Evolutionary conservation across 2,888 invertebrate genomes (phyloP).

Genomic region (Amblyjoppa proteus): DNA sequence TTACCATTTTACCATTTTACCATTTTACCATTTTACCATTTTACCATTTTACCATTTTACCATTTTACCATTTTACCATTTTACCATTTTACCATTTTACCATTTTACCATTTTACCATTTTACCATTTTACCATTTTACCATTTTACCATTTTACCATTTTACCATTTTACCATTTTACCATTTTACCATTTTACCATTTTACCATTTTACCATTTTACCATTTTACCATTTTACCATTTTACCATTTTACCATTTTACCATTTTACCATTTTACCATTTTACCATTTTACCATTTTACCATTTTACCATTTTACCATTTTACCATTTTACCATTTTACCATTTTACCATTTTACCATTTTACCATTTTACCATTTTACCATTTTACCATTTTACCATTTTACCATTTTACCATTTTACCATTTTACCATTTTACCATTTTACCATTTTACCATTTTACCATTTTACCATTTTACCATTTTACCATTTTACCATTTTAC

Average conservation of each 20-base stretch:
- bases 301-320: too few relatives aligned
- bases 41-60: slow-evolving; percentile 52
- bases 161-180: slow-evolving; percentile 52
- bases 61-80: too few relatives aligned
- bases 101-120: too few relatives aligned
- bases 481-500: slow-evolving; percentile 52
- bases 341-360: too few relatives aligned
- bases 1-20: slow-evolving; percentile 52
- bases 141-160: too few relatives aligned
- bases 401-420: slow-evolving; percentile 52
- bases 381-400: too few relatives aligned
- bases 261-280: too few relatives aligned
- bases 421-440: too few relatives aligned
- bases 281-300: slow-evolving; percentile 52
- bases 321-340: slow-evolving; percentile 52
- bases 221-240: too few relatives aligned
- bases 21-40: too few relatives aligned
- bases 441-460: slow-evolving; percentile 52
- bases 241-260: slow-evolving; percentile 52
- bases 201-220: slow-evolving; percentile 52
- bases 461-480: too few relatives aligned
- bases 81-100: slow-evolving; percentile 52
- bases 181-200: too few relatives aligned
- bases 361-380: slow-evolving; percentile 52
- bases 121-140: slow-evolving; percentile 52